Percentiles rank a stretch among this genome's conserved stretches.
These are phyloP conservation scores for Cavia porcellus DNA, from an alignment of 2,113 vertebrate species.

Conservation along the genomic window DNA sequence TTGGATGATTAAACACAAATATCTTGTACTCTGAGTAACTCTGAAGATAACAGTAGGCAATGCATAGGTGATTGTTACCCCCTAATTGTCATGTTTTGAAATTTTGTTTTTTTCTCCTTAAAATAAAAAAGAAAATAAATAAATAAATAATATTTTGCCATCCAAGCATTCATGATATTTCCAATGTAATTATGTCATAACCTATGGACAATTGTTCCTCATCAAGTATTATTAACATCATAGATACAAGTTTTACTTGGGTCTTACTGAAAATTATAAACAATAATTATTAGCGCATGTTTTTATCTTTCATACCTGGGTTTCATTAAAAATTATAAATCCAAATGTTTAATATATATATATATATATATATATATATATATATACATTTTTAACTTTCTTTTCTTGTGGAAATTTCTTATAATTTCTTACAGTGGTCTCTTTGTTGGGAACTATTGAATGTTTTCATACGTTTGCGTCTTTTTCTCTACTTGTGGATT, in stretches of 20 bases:
- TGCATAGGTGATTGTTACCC: too few species aligned
- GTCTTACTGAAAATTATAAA: background rate
- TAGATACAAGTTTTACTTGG: background rate
- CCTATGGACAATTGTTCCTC: background rate
- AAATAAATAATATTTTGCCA: background rate
- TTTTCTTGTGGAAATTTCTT: background rate
- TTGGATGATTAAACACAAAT: too few species aligned
- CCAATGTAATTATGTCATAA: background rate
- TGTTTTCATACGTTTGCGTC: background rate
- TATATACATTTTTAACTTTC: background rate
- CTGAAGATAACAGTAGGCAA: too few species aligned
- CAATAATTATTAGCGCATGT: background rate
- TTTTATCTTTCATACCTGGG: background rate
- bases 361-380: too few species aligned
- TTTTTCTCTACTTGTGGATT: background rate
- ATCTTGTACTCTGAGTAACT: too few species aligned
- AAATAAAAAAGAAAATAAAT: too few species aligned
- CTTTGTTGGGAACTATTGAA: background rate
- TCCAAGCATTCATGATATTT: background rate
- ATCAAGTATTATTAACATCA: background rate
- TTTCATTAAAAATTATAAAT: background rate
- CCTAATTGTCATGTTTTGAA: too few species aligned
- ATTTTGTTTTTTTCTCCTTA: too few species aligned
- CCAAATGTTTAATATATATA: too few species aligned
- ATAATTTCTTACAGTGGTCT: background rate